Evolutionary conservation across 2,113 vertebrate genomes (phyloP).

Genomic region (Danio rerio): DNA sequence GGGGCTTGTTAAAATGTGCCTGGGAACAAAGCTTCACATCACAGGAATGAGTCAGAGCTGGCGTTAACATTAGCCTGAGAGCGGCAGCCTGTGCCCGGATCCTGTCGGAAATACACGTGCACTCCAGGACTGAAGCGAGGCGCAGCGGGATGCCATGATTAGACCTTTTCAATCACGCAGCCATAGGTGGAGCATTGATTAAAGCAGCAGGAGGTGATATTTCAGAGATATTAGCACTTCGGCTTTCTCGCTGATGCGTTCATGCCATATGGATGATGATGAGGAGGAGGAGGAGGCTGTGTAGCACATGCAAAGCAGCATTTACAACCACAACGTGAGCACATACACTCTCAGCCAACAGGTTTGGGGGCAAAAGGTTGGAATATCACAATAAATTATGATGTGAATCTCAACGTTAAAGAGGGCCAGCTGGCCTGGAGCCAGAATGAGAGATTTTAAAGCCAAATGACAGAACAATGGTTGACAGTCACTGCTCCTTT

Average conservation of each 20-base stretch:
- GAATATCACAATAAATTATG: background rate
- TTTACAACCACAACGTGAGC: background rate
- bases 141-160: background rate
- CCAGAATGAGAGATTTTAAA: background rate
- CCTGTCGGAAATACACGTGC: conserved; percentile 6
- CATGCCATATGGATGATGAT: background rate
- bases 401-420: background rate
- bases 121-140: conserved; percentile 21
- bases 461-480: background rate
- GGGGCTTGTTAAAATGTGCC: conserved; percentile 46
- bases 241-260: background rate
- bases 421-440: background rate
- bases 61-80: conserved; percentile 36
- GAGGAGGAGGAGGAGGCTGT: background rate
- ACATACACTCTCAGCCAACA: background rate
- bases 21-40: conserved; percentile 27
- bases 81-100: conserved; percentile 5
- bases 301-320: background rate
- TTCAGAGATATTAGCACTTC: background rate
- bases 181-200: conserved; percentile 11
- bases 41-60: conserved; percentile 31
- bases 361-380: background rate
- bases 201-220: conserved; percentile 15
- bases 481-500: too few relatives aligned
- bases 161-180: background rate